A percentile compares a stretch with the other conserved stretches of the same genome.
phyloP scores from a whole-genome alignment of 92 coral and sea anemone species.

The Hydrozoanthus gracilis region DNA sequence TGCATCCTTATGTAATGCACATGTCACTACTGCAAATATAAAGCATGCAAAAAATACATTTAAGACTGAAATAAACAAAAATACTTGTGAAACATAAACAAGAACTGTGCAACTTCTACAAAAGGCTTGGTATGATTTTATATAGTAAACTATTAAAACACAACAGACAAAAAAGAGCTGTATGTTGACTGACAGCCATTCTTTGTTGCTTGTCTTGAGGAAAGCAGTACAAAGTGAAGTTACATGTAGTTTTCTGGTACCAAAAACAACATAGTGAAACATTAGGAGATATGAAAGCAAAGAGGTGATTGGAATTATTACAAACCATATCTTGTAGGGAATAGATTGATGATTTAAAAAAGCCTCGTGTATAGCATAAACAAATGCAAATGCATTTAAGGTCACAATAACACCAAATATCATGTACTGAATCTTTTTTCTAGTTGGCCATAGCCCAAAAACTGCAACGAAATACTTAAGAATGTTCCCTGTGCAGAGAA shows the following conservation, averaged over 20 bases:
- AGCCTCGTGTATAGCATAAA: not conserved
- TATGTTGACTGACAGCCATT: not conserved
- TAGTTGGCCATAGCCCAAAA: slow-evolving; percentile 9
- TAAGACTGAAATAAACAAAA: not conserved
- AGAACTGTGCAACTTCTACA: not conserved
- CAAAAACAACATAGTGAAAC: not conserved
- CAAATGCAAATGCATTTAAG: not conserved
- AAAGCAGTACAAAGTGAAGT: not conserved
- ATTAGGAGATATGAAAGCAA: not conserved
- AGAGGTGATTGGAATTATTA: not conserved
- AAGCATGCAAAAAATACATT: not conserved
- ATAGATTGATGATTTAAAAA: no score
- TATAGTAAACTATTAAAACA: not conserved
- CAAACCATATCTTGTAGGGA: not conserved
- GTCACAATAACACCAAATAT: not conserved
- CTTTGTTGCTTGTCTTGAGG: not conserved
- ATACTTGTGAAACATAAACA: not conserved
- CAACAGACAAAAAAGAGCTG: not conserved
- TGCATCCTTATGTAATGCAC: slow-evolving; percentile 3
- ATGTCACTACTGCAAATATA: not conserved
- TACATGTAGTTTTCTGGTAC: not conserved
- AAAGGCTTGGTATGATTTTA: not conserved
- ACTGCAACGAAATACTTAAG: not conserved
- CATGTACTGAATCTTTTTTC: not conserved
- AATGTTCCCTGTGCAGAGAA: not conserved